Conservation (phyloP, 1,140 invertebrate genomes). For the Paraescarpia echinospica region DNA sequence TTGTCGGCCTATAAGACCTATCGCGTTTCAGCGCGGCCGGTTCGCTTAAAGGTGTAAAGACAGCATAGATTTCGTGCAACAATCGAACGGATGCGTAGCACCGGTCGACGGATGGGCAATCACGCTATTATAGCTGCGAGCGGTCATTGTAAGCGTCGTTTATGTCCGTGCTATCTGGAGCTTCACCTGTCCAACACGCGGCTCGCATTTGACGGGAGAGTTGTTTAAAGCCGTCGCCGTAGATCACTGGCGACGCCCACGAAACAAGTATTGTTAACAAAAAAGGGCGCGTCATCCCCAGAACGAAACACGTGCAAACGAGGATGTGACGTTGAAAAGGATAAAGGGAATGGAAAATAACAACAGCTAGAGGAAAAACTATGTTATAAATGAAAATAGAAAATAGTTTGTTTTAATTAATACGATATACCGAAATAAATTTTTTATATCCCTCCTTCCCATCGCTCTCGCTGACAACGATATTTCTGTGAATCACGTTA, state of each 20-base stretch:
- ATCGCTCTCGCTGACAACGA: too few relatives aligned
- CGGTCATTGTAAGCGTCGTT: neutral
- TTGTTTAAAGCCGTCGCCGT: neutral
- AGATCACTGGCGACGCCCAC: neutral
- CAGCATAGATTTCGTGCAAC: neutral
- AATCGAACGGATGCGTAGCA: neutral
- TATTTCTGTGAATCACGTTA: too few relatives aligned
- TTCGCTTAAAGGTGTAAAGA: neutral
- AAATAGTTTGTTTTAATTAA: too few relatives aligned
- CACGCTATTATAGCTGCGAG: neutral
- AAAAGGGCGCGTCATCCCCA: neutral
- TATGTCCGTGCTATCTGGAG: neutral
- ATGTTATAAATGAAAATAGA: too few relatives aligned
- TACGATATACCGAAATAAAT: too few relatives aligned
- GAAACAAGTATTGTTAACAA: neutral
- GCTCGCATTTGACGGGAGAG: neutral
- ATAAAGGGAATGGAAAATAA: neutral
- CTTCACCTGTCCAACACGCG: neutral
- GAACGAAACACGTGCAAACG: neutral
- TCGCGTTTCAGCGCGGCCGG: neutral
- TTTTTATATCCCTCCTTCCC: too few relatives aligned
- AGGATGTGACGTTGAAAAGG: neutral
- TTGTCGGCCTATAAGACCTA: neutral
- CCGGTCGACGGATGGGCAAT: neutral
- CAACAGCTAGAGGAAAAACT: neutral